A percentile compares a stretch with the other conserved stretches of the same genome.
Conservation (phyloP, 2,113 vertebrate species). For the Heterotilapia buettikoferi region DNA sequence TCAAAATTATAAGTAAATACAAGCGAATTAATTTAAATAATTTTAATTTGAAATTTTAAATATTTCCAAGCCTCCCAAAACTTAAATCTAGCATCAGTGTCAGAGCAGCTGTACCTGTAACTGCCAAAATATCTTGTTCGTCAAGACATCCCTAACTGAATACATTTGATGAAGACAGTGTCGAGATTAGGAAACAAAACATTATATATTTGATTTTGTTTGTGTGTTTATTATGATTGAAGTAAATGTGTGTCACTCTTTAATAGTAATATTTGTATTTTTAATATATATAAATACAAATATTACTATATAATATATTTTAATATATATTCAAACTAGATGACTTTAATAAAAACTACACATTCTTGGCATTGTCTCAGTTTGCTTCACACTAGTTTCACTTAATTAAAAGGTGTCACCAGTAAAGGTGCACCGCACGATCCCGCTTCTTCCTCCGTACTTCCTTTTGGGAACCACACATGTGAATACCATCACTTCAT, state of each 20-base stretch:
- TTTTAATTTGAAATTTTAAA: rapidly evolving
- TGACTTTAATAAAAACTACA: neutral
- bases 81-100: neutral
- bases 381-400: neutral
- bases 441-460: neutral
- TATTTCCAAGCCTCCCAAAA: neutral
- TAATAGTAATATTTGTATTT: neutral
- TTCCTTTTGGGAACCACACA: neutral
- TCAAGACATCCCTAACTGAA: neutral
- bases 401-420: neutral
- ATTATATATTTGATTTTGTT: neutral
- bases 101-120: neutral
- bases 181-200: neutral
- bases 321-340: neutral
- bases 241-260: neutral
- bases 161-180: neutral
- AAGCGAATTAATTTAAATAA: neutral
- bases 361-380: neutral
- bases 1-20: neutral
- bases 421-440: neutral
- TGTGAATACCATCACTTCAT: neutral
- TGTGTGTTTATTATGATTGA: neutral
- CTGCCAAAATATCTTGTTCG: neutral
- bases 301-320: neutral
- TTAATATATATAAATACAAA: neutral